Evolutionary conservation across 2,797 vertebrate species (phyloP), one percentile per base, ranked within the genome.

Genomic region (Chaenodraco wilsoni): DNA sequence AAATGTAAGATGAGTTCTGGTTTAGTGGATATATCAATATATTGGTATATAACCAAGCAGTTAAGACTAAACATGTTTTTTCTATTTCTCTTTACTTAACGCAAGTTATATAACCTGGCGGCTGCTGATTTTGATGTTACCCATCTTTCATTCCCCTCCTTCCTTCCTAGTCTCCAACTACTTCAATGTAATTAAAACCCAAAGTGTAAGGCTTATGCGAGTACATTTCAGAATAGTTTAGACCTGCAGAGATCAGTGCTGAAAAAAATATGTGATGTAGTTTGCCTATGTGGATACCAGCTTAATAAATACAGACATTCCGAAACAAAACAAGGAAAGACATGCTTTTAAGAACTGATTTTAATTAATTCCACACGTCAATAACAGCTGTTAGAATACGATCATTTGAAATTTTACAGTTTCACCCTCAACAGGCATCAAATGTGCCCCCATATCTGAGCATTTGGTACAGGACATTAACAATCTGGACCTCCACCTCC

Each of bases 301-400:
- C 44, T 51, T 14, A 40, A 55, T 4, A 51, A 40, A 61, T 10
- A 19, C 45, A 50, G 31, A 48, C 52, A 3, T 69, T 58, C 37
- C 31, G 85, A 80, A 89, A 85, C 76, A 74, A 91, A 83, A 87
- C 64, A 33, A 79, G 70, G 49, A 71, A 87, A 90, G 74, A 87
- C 81, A 68, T 13, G 17, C 79, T 84, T 92, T 91, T 90, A 94
- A 93, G 91, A 95, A 95, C 86, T 84, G 86, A 91, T 88, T 95
- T 95, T 95, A 95, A 94, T 95, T 93, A 93, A 94, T 94, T 94
- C 90, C 93, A 94, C 94, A 95, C 93, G 87, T 94, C 94, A 94
- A 93, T 94, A 93, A 95, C 94, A 95, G 86, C 89, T 92, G 90
- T 94, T 94, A 93, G 92, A 93, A 92, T 93, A 93, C 79, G 88